Evolutionary conservation across 2,888 invertebrate genomes (phyloP).

Genomic region (Eristalinus sepulchralis): DNA sequence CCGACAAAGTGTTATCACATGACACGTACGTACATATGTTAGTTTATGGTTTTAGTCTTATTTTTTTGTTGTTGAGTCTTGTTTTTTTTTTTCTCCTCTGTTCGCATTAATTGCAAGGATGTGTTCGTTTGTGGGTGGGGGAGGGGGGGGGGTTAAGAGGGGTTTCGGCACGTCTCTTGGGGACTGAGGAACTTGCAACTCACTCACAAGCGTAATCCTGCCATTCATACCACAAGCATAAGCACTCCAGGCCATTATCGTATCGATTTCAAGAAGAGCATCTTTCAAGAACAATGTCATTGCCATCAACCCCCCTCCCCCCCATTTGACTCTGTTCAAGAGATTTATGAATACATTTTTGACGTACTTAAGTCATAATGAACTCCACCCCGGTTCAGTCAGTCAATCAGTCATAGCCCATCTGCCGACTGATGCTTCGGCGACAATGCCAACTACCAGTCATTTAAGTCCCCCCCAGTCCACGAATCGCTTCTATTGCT

Average conservation of each 20-base stretch:
- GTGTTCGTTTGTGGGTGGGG: too few relatives aligned
- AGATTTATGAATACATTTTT: slow-evolving; percentile 9
- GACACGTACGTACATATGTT: slow-evolving; percentile 26
- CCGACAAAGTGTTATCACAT: slow-evolving; percentile 57
- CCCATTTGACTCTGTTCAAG: background rate
- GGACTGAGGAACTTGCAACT: too few relatives aligned
- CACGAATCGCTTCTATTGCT: background rate
- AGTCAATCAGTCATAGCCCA: background rate
- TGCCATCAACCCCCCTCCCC: background rate
- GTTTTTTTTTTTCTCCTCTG: background rate
- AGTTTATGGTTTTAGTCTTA: slow-evolving; percentile 18
- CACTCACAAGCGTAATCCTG: too few relatives aligned
- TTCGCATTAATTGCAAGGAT: background rate
- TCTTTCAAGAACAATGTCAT: background rate
- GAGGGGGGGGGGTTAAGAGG: background rate
- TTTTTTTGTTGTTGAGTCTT: slow-evolving; percentile 4
- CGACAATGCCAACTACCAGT: background rate
- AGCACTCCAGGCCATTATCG: too few relatives aligned
- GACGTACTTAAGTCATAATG: slow-evolving; percentile 1
- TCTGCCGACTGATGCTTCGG: background rate
- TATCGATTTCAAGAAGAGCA: background rate
- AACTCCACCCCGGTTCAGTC: background rate
- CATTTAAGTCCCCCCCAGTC: background rate
- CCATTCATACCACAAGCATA: too few relatives aligned
- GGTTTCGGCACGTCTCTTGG: too few relatives aligned